Conservation (phyloP, 2,797 vertebrate species). For the Myotis findleyi region DNA sequence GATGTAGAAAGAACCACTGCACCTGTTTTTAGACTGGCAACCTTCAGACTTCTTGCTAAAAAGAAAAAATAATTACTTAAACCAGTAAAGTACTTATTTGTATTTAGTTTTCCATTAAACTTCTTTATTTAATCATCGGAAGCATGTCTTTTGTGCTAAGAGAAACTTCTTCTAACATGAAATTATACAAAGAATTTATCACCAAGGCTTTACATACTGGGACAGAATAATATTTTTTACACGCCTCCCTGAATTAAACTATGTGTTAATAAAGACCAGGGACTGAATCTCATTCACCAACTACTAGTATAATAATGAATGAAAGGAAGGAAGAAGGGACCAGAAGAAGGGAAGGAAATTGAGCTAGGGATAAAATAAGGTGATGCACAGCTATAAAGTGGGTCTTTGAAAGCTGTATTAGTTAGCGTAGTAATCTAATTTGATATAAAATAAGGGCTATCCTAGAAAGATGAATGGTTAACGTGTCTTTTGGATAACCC, state of each 20-base stretch:
- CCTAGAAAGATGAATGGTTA: neutral
- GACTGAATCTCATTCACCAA: neutral
- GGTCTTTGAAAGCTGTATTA: neutral
- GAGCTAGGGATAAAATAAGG: neutral
- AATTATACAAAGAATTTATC: neutral
- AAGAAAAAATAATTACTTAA: neutral
- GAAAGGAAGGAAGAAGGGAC: neutral
- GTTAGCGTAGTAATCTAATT: neutral
- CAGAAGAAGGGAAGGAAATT: neutral
- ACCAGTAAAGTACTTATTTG: neutral
- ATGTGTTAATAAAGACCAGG: neutral
- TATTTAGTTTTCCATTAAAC: neutral
- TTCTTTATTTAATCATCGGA: neutral
- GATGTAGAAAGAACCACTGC: neutral
- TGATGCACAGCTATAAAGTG: neutral
- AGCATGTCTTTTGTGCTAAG: neutral
- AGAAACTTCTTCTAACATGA: conserved; percentile 20
- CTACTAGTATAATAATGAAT: neutral
- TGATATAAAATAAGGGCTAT: neutral
- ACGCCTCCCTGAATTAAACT: neutral
- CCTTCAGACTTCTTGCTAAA: neutral
- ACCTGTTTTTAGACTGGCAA: neutral
- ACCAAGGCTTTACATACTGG: neutral
- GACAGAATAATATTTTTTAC: neutral
- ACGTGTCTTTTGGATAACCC: neutral